Conservation (phyloP, 2,888 invertebrate species). For the Lamellibrachia columna region DNA sequence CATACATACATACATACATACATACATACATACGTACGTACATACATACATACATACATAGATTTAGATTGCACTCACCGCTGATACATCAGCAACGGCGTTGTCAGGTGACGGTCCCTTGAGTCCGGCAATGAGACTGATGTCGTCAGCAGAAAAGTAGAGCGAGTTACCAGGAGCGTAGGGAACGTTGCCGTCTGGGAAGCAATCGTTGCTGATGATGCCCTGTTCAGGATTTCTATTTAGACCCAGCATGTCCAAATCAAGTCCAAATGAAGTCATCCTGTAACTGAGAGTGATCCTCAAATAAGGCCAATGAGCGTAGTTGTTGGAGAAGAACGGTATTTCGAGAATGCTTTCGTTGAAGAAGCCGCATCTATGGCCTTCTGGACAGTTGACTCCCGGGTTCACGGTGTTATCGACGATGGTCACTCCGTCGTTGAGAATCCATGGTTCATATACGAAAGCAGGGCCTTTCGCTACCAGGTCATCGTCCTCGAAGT, state of each 20-base stretch:
- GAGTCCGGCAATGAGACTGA: not conserved
- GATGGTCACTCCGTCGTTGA: not conserved
- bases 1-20: too few species aligned
- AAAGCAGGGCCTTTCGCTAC: not conserved
- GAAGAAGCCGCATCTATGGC: not conserved
- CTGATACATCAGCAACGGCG: too few species aligned
- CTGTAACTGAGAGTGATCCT: not conserved
- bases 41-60: too few species aligned
- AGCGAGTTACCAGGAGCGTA: not conserved
- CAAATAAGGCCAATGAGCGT: not conserved
- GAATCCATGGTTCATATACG: not conserved
- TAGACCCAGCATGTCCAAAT: too few species aligned
- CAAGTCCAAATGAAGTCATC: not conserved
- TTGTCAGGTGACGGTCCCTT: not conserved
- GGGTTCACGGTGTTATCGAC: not conserved
- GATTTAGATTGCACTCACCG: too few species aligned
- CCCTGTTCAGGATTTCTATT: not conserved
- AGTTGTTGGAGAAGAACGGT: not conserved
- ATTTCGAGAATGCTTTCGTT: not conserved
- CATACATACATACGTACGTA: too few species aligned
- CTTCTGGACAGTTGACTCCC: not conserved
- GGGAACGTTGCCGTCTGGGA: not conserved
- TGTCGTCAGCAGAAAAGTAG: not conserved
- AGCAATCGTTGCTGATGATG: slow-evolving; percentile 2
- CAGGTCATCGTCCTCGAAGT: not conserved